phyloP scores from a whole-genome alignment of 2,113 vertebrate genomes.

The Hepsetus odoe region DNA sequence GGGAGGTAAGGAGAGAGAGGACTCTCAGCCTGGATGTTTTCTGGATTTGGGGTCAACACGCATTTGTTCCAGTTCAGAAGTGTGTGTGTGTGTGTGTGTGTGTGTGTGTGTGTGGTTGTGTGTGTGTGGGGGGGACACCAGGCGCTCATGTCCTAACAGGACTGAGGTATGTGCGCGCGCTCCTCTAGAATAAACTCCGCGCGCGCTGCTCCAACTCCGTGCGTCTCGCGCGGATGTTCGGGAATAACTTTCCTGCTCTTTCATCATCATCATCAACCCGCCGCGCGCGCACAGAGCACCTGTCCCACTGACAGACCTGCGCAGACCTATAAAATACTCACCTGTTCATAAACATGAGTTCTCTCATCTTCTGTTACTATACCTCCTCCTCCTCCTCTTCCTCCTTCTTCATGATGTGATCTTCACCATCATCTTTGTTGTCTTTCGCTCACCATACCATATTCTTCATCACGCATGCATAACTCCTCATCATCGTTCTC shows the following conservation, averaged over 20 bases:
- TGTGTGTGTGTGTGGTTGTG: too few species aligned
- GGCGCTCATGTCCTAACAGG: constrained; percentile 76
- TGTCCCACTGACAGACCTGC: too few species aligned
- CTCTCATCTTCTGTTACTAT: too few species aligned
- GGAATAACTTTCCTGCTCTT: constrained; percentile 45
- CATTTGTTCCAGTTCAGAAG: background rate
- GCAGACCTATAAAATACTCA: too few species aligned
- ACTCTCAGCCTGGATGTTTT: too few species aligned
- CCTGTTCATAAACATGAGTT: too few species aligned
- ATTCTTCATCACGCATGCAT: too few species aligned
- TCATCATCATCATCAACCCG: constrained; percentile 49
- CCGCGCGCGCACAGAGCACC: constrained; percentile 14
- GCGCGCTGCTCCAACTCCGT: background rate
- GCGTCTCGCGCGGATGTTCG: background rate
- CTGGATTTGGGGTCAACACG: too few species aligned
- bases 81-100: background rate
- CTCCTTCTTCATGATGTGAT: too few species aligned
- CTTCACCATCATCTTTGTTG: background rate
- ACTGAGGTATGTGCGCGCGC: constrained; percentile 64
- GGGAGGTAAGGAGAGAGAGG: constrained; percentile 79
- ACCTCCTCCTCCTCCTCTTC: too few species aligned
- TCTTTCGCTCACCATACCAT: background rate
- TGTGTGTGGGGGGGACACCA: too few species aligned
- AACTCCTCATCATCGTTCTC: background rate
- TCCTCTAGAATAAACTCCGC: too few species aligned